Conservation (phyloP, 2,888 invertebrate species). For the Thera britannica region DNA sequence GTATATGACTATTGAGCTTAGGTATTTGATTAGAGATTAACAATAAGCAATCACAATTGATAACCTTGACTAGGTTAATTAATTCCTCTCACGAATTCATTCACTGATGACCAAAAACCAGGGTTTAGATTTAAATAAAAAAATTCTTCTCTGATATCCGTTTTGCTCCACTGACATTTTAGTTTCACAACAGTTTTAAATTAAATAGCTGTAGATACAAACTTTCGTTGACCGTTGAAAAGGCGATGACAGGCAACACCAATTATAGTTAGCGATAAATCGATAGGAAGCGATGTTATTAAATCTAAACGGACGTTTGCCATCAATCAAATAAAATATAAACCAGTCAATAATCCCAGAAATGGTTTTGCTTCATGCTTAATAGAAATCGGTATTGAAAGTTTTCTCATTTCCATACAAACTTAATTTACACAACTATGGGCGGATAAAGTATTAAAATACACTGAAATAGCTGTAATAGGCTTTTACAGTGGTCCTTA, state of each 20-base stretch:
- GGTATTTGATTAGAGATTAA: too few relatives aligned
- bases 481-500: too few relatives aligned
- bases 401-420: too few relatives aligned
- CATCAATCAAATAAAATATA: conserved; percentile 16
- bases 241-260: conserved; percentile 11
- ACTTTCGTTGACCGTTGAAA: conserved; percentile 25
- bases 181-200: conserved; percentile 49
- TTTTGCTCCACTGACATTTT: conserved; percentile 48
- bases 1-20: too few relatives aligned
- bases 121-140: conserved; percentile 15
- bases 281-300: conserved; percentile 6
- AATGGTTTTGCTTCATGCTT: neutral
- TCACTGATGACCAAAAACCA: too few relatives aligned
- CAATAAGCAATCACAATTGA: too few relatives aligned
- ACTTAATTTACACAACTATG: too few relatives aligned
- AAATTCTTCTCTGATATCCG: conserved; percentile 46
- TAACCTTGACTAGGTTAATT: too few relatives aligned
- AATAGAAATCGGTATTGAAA: too few relatives aligned
- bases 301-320: neutral
- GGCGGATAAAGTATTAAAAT: too few relatives aligned
- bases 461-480: too few relatives aligned
- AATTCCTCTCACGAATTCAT: too few relatives aligned
- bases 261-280: conserved; percentile 19
- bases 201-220: conserved; percentile 27
- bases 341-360: neutral